Conservation (phyloP, 2,888 invertebrate genomes). For the Octonoba sinensis region DNA sequence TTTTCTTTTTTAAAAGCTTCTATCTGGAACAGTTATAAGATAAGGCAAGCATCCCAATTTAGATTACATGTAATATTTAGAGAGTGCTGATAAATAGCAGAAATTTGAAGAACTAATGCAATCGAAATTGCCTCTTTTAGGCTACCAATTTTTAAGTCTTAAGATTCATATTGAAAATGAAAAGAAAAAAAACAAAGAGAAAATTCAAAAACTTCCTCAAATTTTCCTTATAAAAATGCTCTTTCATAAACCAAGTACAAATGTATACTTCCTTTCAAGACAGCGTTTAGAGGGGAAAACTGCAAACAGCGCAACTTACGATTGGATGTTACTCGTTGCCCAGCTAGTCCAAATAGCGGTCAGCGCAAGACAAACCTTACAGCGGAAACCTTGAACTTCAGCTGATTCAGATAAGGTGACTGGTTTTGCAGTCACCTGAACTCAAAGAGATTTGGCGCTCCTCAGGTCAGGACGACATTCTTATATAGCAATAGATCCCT, state of each 20-base stretch:
- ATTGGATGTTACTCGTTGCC: background rate
- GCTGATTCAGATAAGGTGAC: constrained; percentile 19
- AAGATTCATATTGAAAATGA: background rate
- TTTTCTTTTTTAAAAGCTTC: too few relatives aligned
- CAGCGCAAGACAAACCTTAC: background rate
- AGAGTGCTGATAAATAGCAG: too few relatives aligned
- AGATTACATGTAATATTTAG: too few relatives aligned
- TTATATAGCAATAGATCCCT: constrained; percentile 48
- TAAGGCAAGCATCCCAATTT: too few relatives aligned
- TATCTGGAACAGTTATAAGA: too few relatives aligned
- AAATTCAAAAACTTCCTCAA: background rate
- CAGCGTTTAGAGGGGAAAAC: background rate
- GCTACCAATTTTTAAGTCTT: too few relatives aligned
- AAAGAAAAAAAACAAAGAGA: background rate
- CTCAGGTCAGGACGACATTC: constrained; percentile 27
- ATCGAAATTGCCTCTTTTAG: too few relatives aligned
- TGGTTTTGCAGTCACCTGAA: constrained; percentile 33
- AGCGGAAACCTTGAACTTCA: constrained; percentile 49
- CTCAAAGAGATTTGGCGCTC: constrained; percentile 20
- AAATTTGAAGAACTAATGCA: too few relatives aligned
- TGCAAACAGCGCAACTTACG: constrained; percentile 4
- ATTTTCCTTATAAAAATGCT: background rate
- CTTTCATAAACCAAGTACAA: background rate
- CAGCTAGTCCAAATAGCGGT: constrained; percentile 44
- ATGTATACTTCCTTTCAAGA: background rate